Conservation (phyloP, 2,797 vertebrate genomes). For the Hybognathus amarus region DNA sequence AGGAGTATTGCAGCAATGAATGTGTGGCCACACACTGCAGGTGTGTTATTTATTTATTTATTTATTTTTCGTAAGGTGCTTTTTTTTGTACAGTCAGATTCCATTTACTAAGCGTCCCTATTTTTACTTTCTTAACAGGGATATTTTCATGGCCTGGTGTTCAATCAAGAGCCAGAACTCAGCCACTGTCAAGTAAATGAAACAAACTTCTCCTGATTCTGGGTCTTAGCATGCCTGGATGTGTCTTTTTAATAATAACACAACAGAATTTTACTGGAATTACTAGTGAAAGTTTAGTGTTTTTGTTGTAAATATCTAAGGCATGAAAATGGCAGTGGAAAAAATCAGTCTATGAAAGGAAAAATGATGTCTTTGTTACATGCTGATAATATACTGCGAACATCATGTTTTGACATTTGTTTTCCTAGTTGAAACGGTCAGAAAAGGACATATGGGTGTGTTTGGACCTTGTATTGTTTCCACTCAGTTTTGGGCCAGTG, state of each 20-base stretch:
- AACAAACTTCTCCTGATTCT: neutral
- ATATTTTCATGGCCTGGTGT: slow-evolving; percentile 91
- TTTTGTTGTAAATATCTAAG: slow-evolving; percentile 10
- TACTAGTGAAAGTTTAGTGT: neutral
- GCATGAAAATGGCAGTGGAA: neutral
- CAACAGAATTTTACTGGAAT: slow-evolving; percentile 9
- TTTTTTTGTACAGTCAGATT: neutral
- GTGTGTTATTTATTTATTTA: slow-evolving; percentile 67
- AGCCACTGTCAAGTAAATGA: slow-evolving; percentile 74
- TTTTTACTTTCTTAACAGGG: slow-evolving; percentile 71
- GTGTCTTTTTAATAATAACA: slow-evolving; percentile 13
- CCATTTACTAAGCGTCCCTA: neutral
- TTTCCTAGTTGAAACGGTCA: neutral
- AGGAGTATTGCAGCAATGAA: slow-evolving; percentile 92
- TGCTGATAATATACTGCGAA: neutral
- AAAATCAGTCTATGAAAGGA: neutral
- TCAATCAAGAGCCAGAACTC: slow-evolving; percentile 85
- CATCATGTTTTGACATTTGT: neutral
- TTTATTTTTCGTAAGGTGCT: neutral
- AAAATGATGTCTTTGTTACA: neutral
- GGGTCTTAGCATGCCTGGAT: neutral
- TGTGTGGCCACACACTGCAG: slow-evolving; percentile 94
- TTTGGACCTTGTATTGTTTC: neutral
- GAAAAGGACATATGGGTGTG: neutral
- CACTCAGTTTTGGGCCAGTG: neutral